Evolutionary conservation across 1,140 invertebrate genomes (phyloP).

Genomic region (Heterodera carotae): DNA sequence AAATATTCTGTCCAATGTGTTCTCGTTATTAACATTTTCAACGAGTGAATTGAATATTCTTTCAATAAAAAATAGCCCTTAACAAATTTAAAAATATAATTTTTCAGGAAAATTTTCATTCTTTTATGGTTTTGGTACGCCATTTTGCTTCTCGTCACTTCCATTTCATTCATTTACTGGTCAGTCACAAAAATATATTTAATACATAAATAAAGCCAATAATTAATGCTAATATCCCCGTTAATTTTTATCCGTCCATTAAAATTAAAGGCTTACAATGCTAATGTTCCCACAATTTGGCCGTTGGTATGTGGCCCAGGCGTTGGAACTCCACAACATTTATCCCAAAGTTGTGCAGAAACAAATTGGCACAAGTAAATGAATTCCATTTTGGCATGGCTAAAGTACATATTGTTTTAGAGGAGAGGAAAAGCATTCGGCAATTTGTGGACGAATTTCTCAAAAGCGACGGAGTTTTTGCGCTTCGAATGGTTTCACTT

Average conservation of each 20-base stretch:
- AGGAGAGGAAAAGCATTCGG: conserved; percentile 49
- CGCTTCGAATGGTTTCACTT: conserved; percentile 67
- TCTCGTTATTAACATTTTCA: conserved; percentile 69
- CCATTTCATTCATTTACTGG: conserved; percentile 64
- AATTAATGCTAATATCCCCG: too few relatives aligned
- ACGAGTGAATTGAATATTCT: conserved; percentile 67
- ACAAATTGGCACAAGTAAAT: not conserved
- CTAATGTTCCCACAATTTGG: conserved; percentile 57
- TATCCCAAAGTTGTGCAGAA: conserved; percentile 31
- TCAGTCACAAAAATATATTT: conserved; percentile 27
- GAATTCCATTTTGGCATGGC: not conserved
- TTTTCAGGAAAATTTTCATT: conserved; percentile 68
- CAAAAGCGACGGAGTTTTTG: conserved; percentile 69
- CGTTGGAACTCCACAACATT: conserved; percentile 44
- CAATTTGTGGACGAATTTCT: conserved; percentile 68
- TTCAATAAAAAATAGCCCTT: too few relatives aligned
- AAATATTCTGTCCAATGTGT: conserved; percentile 66
- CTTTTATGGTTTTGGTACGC: conserved; percentile 71
- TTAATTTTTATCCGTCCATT: not conserved
- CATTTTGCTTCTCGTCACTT: conserved; percentile 66
- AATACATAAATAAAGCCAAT: too few relatives aligned
- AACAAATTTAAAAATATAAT: conserved; percentile 53
- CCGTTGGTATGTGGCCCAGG: conserved; percentile 49
- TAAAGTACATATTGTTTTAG: conserved; percentile 31
- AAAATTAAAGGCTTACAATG: conserved; percentile 11